These are phyloP conservation scores for Mimas tiliae DNA, from an alignment of 2,888 invertebrate genomes.

Conservation along the genomic window DNA sequence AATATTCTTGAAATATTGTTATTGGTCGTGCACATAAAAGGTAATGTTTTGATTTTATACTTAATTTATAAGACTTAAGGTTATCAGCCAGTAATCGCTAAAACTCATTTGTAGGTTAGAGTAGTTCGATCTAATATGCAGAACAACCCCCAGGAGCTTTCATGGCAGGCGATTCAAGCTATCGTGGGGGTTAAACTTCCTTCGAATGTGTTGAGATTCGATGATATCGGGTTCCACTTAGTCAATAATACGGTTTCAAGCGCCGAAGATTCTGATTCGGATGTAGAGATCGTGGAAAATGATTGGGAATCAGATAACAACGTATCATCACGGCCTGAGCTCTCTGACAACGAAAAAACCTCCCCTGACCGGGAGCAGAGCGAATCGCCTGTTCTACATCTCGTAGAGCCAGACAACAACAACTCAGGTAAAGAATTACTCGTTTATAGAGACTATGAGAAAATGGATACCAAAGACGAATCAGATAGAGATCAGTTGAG, in stretches of 20 bases:
- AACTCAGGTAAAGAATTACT: conserved; percentile 71
- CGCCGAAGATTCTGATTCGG: conserved; percentile 80
- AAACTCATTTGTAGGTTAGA: conserved; percentile 84
- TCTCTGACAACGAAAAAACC: conserved; percentile 78
- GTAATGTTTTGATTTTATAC: conserved; percentile 60
- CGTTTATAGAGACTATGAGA: conserved; percentile 74
- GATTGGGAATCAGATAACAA: conserved; percentile 81
- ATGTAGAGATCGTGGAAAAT: conserved; percentile 82
- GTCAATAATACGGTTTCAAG: conserved; percentile 76
- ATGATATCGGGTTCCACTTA: conserved; percentile 81
- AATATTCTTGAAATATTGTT: conserved; percentile 62
- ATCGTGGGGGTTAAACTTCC: conserved; percentile 84
- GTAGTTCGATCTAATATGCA: conserved; percentile 85
- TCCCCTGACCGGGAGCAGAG: conserved; percentile 76
- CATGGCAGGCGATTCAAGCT: conserved; percentile 85
- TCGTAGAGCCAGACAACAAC: conserved; percentile 79
- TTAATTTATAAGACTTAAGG: conserved; percentile 43
- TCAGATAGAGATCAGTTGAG: conserved; percentile 64
- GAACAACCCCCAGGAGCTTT: conserved; percentile 86
- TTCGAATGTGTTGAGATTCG: conserved; percentile 80
- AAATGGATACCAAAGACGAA: conserved; percentile 75
- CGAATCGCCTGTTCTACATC: conserved; percentile 76
- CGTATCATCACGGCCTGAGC: conserved; percentile 74
- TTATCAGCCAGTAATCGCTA: conserved; percentile 68
- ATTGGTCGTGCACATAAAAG: conserved; percentile 69